phyloP scores from a whole-genome alignment of 53 echinoderm and acorn worm genomes.

The Paracentrotus lividus region DNA sequence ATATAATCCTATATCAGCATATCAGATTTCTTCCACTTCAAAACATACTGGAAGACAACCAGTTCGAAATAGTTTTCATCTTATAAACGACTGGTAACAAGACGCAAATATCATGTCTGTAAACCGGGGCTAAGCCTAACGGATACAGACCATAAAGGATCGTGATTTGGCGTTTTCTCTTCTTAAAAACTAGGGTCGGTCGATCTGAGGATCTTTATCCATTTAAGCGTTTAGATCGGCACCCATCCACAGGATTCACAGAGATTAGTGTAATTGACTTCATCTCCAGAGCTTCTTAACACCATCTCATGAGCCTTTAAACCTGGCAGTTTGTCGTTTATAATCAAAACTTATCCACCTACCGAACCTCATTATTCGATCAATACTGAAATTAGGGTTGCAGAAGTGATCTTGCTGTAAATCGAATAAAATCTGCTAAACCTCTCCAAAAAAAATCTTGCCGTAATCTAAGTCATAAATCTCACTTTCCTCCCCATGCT shows the following conservation, averaged over 20 bases:
- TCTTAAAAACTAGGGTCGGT: background rate
- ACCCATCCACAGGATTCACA: background rate
- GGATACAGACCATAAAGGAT: background rate
- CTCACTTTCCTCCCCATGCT: too few relatives aligned
- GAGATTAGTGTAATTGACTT: slow-evolving; percentile 13
- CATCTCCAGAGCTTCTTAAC: background rate
- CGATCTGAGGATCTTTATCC: background rate
- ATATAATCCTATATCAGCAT: too few relatives aligned
- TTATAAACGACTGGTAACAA: slow-evolving; percentile 9
- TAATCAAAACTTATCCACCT: background rate
- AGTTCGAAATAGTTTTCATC: background rate
- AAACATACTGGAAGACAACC: background rate
- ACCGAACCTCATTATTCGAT: too few relatives aligned
- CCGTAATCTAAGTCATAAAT: too few relatives aligned
- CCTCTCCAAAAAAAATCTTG: background rate
- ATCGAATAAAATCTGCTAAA: background rate
- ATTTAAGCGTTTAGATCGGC: background rate
- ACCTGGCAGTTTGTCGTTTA: background rate
- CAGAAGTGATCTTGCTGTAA: background rate
- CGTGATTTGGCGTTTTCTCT: slow-evolving; percentile 27
- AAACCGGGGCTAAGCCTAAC: background rate
- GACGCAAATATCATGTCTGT: slow-evolving; percentile 25
- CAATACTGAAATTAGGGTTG: background rate
- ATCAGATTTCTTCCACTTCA: too few relatives aligned
- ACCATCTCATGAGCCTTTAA: background rate